Base-by-base conservation (phyloP, 2,113 vertebrate genomes). In the Nymphicus hollandicus region DNA sequence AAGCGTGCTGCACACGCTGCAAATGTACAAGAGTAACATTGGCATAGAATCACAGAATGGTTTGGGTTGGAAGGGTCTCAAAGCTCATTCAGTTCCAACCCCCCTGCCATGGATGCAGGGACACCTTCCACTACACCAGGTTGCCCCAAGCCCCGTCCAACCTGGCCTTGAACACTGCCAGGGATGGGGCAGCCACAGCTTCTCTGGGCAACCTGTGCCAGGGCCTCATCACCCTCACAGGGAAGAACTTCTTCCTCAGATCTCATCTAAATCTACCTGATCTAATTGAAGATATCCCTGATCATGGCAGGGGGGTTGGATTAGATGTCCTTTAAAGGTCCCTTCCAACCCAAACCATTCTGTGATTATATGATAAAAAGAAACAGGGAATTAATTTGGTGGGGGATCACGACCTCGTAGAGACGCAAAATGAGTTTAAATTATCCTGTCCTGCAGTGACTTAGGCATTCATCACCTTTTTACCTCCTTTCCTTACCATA, bases 331-430 rank as follows among this genome's bases (percentile, higher is more conserved):
- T 37, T 50, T 19, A 29, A 29, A 70, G 4, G 4, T 17, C 43
- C 33, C 17, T 68, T 71, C 50, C 11, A 8, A n/a, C 17, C 14
- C 78, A 63, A 93, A 56, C 5, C 3, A 3, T 31, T 47, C 23
- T 4, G 29, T 50, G 20, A 17, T 24, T 37, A 29, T 11, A 1
- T 1, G 1, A 83, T 17, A 63, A 55, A 37, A 73, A 15, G 28
- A 17, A 65, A 50, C 6, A 33, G 44, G 13, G 55, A 44, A 71
- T 11, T 16, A 58, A 22, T 31, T 27, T 24, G 20, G 63, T 2
- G 4, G 28, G n/a, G 12, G 8, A 20, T 11, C 7, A 4, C n/a
- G 19, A 50, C 23, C 41, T 72, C 3, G 0, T 0, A 19, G 65
- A 47, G 44, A 33, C 0, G 4, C 14, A 37, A 66, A 81, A 66